Conservation (phyloP, 2,113 vertebrate genomes). For the Choloepus hoffmanni region DNA sequence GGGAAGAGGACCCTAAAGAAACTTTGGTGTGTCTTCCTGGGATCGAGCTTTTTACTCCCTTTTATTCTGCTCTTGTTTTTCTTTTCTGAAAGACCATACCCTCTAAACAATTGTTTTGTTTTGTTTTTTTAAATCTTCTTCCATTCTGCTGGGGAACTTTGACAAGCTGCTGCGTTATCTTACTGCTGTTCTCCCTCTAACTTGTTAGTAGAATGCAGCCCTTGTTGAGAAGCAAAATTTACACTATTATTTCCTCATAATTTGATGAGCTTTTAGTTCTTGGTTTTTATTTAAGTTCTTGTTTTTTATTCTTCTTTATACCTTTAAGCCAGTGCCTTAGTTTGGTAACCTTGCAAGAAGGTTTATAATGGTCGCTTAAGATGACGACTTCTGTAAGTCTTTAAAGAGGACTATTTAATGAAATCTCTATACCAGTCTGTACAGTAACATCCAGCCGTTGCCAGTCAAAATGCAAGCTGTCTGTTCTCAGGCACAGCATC, state of each 20-base stretch:
- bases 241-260: neutral
- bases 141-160: neutral
- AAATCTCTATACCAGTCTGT: neutral
- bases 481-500: slow-evolving; percentile 3
- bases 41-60: neutral
- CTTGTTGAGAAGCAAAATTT: neutral
- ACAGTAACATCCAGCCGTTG: slow-evolving; percentile 67
- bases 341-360: slow-evolving; percentile 35
- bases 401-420: neutral
- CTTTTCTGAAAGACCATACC: neutral
- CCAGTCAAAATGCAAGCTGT: slow-evolving; percentile 43
- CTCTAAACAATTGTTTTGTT: neutral
- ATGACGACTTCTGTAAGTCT: neutral
- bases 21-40: neutral
- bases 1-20: neutral
- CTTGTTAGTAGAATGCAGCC: neutral
- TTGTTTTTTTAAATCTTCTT: neutral
- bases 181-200: neutral
- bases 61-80: neutral
- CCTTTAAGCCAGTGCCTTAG: slow-evolving; percentile 12
- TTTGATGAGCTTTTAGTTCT: slow-evolving; percentile 30
- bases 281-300: slow-evolving; percentile 36
- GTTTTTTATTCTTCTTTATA: slow-evolving; percentile 51
- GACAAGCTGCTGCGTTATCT: neutral
- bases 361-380: neutral